Conservation (phyloP, 1,140 invertebrate genomes). For the Halyomorpha halys region DNA sequence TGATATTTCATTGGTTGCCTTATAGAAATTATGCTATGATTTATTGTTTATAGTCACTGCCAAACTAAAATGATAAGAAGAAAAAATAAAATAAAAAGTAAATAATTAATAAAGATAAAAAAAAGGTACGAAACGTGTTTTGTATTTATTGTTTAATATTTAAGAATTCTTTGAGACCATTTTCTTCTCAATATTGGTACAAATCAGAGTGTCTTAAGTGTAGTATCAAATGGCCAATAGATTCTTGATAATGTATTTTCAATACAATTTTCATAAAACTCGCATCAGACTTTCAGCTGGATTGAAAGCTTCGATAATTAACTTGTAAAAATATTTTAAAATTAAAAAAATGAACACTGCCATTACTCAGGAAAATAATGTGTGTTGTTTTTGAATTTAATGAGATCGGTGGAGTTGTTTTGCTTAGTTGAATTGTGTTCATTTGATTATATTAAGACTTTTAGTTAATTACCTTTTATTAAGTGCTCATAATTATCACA, state of each 20-base stretch:
- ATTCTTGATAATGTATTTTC: slow-evolving; percentile 19
- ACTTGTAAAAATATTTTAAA: slow-evolving; percentile 4
- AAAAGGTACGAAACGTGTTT: slow-evolving; percentile 2
- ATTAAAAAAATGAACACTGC: slow-evolving; percentile 14
- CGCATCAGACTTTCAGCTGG: slow-evolving; percentile 2
- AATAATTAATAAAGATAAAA: background rate
- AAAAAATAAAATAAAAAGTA: background rate
- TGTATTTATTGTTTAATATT: slow-evolving; percentile 6
- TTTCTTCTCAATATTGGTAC: slow-evolving; percentile 21
- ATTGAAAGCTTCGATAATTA: slow-evolving; percentile 6
- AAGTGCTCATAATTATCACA: slow-evolving; percentile 15
- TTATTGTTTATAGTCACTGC: slow-evolving; percentile 18
- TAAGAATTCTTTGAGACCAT: background rate
- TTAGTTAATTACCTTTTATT: background rate
- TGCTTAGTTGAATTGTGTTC: slow-evolving; percentile 1
- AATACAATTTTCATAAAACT: slow-evolving; percentile 7
- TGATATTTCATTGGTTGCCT: slow-evolving; percentile 9
- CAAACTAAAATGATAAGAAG: background rate
- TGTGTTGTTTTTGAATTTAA: background rate
- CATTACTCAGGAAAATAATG: slow-evolving; percentile 12
- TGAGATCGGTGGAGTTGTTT: background rate
- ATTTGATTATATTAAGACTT: background rate
- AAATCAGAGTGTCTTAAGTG: slow-evolving; percentile 22
- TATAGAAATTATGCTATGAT: background rate
- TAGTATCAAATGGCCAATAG: slow-evolving; percentile 17